Evolutionary conservation across 2,888 invertebrate genomes (phyloP).

Genomic region (Sicus ferrugineus): DNA sequence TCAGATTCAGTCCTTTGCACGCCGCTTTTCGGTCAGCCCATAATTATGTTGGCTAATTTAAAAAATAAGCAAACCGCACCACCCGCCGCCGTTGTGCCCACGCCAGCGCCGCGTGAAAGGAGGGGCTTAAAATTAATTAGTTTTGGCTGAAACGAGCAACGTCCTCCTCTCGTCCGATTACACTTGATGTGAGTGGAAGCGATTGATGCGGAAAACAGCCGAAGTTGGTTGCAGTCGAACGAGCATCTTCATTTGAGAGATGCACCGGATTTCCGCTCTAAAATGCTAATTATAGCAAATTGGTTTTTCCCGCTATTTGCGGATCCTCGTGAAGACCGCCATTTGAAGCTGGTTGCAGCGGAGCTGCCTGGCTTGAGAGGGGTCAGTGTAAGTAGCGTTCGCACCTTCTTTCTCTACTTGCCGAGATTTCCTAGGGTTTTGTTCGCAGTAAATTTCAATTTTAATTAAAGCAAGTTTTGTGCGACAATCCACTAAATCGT

Average conservation of each 20-base stretch:
- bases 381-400: no score
- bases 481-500: no score
- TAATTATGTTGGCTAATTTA: conserved; percentile 28
- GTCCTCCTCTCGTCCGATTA: conserved; percentile 32
- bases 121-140: conserved; percentile 40
- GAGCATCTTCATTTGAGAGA: conserved; percentile 26
- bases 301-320: conserved; percentile 43
- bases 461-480: no score
- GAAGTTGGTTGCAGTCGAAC: conserved; percentile 38
- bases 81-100: conserved; percentile 1
- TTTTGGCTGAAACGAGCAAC: conserved; percentile 41
- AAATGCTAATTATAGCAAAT: conserved; percentile 47
- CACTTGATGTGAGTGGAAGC: conserved; percentile 41
- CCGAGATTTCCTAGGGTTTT: no score
- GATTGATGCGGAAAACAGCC: conserved; percentile 42
- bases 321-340: conserved; percentile 26
- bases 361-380: no score
- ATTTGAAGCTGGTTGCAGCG: background rate
- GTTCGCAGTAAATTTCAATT: no score
- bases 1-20: background rate
- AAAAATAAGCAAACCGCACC: conserved; percentile 31
- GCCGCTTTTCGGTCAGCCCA: background rate
- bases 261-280: conserved; percentile 33
- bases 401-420: no score
- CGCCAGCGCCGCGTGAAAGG: background rate